Evolutionary conservation across 2,113 vertebrate species (phyloP), one percentile per base, ranked within the genome.

Genomic region (Thinocorus orbignyianus): DNA sequence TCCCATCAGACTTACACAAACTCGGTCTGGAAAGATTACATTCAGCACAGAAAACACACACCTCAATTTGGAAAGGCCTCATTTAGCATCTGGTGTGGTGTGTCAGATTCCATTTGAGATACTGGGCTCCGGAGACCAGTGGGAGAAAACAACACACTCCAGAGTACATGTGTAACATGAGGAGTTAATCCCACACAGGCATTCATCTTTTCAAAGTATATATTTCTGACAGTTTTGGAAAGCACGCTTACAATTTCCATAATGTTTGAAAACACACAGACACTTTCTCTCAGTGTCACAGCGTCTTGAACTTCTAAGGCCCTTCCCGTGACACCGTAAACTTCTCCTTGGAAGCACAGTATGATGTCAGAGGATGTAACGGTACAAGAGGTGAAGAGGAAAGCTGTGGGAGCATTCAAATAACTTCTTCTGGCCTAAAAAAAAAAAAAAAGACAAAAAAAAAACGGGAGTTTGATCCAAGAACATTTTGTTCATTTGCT

Each of bases 401-500:
- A 97, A 98, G 97, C 97, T 97, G 93, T 97, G 96, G 97, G 96
- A 97, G 93, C 96, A 97, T 97, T 97, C 95, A 96, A 94, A 96
- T 96, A 92, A 94, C 97, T 96, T 95, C 96, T 97, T 97, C 94
- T 97, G 95, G 90, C 92, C 92, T 96, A 62, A 84, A 97, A 97
- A 95, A 57, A 12, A 98, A 95, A 54, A 7, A 96, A 97, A 97
- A 97, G 18, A 44, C 16, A 55, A 7, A 97, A 94, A 55, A 14
- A 97, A 95, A 96, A 78, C 95, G 72, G 35, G 69, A 92, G 76
- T 91, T 95, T 96, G 92, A 96, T 97, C 91, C 96, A 97, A 96
- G 98, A 98, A 98, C 98, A 98, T 96, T 95, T 96, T 97, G 97
- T 98, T 96, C 98, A 93, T 96, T 90, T 93, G 95, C 95, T 97